These are phyloP conservation scores for Thumatha senex DNA, from an alignment of 2,888 invertebrate species.

Conservation along the genomic window DNA sequence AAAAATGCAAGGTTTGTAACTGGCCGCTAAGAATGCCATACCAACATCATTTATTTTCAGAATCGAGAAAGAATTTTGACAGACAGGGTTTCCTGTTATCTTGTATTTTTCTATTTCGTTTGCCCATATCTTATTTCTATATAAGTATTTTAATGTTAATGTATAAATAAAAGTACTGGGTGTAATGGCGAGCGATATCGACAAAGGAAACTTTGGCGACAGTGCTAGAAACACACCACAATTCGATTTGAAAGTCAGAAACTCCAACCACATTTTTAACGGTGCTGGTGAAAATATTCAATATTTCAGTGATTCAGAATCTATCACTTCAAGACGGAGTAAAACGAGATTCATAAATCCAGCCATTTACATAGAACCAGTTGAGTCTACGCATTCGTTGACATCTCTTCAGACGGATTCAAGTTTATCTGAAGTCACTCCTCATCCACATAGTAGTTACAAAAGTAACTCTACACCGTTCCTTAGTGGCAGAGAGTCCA, in stretches of 20 bases:
- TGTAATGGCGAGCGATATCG: slow-evolving; percentile 65
- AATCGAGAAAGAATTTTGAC: slow-evolving; percentile 43
- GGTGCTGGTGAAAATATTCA: slow-evolving; percentile 74
- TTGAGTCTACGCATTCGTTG: slow-evolving; percentile 68
- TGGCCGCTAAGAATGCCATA: slow-evolving; percentile 19
- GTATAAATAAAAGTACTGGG: slow-evolving; percentile 33
- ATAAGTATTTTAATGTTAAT: slow-evolving; percentile 29
- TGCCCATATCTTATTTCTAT: slow-evolving; percentile 25
- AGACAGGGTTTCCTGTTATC: slow-evolving; percentile 19
- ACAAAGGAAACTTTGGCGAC: slow-evolving; percentile 67
- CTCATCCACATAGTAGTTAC: slow-evolving; percentile 72
- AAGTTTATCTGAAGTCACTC: slow-evolving; percentile 64
- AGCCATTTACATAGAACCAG: slow-evolving; percentile 83
- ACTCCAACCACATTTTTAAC: slow-evolving; percentile 69
- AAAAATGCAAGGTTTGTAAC: not conserved
- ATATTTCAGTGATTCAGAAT: slow-evolving; percentile 74
- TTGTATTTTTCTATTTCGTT: slow-evolving; percentile 45
- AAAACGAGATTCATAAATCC: slow-evolving; percentile 83
- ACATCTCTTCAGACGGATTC: slow-evolving; percentile 67
- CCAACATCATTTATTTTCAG: slow-evolving; percentile 34
- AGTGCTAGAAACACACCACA: slow-evolving; percentile 54
- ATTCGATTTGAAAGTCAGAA: slow-evolving; percentile 44
- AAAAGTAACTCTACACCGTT: slow-evolving; percentile 74
- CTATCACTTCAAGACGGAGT: slow-evolving; percentile 62
- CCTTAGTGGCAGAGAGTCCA: slow-evolving; percentile 65